A percentile compares a stretch with the other conserved stretches of the same genome.
Conservation (phyloP, 2,113 vertebrate genomes). For the Diadophis punctatus region DNA sequence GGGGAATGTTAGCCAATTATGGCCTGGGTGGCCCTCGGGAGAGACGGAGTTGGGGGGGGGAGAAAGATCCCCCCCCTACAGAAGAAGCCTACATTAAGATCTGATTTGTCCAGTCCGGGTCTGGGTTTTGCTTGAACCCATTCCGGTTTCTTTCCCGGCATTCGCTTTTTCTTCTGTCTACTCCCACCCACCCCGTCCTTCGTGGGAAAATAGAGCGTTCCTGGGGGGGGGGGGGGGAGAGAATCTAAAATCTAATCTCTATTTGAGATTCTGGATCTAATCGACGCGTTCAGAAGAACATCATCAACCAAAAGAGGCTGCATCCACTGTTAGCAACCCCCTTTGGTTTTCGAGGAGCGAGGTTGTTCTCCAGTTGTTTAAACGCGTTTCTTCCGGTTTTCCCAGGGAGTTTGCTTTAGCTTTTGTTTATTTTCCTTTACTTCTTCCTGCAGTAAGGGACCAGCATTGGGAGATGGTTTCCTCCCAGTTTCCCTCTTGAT, state of each 20-base stretch:
- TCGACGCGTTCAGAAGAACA: neutral
- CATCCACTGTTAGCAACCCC: too few relatives aligned
- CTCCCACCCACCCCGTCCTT: neutral
- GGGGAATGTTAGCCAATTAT: neutral
- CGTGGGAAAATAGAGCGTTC: neutral
- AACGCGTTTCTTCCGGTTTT: neutral
- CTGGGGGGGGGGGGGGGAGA: neutral
- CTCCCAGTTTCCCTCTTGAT: neutral
- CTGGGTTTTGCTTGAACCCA: neutral
- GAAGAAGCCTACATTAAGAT: neutral
- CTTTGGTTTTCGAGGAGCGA: neutral
- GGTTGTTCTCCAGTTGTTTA: neutral
- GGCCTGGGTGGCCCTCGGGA: neutral
- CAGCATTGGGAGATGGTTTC: neutral
- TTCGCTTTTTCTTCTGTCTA: too few relatives aligned
- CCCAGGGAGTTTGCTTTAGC: neutral
- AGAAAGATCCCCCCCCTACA: too few relatives aligned
- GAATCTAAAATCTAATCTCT: too few relatives aligned
- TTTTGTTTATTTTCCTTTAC: neutral
- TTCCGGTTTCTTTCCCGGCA: neutral
- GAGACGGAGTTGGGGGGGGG: neutral
- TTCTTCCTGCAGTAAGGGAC: neutral
- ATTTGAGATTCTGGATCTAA: neutral
- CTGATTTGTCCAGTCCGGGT: neutral
- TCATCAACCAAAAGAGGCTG: too few relatives aligned